phyloP scores from a whole-genome alignment of 2,113 vertebrate species.

The Gymnogyps californianus region DNA sequence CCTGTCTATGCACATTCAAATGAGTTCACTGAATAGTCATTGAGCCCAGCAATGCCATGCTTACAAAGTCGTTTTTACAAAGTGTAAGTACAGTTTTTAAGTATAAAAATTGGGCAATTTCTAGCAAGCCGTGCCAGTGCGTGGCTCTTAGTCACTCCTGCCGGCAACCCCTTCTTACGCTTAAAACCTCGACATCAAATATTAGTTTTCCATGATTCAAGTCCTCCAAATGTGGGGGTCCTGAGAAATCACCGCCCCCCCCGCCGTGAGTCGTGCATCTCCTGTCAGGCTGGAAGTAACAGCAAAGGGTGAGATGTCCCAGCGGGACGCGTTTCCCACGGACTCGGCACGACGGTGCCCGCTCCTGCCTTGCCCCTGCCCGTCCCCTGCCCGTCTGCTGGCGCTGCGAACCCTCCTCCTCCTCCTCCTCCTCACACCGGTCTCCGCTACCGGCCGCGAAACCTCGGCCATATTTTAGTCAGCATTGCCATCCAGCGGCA shows the following conservation, averaged over 20 bases:
- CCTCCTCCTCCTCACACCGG: neutral
- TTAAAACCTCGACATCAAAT: neutral
- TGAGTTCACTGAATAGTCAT: slow-evolving; percentile 24
- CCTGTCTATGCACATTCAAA: slow-evolving; percentile 48
- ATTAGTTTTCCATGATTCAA: neutral
- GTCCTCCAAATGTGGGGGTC: neutral
- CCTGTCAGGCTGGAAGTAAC: neutral
- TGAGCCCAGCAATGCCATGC: neutral
- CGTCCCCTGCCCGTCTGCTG: neutral
- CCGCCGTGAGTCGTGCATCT: neutral
- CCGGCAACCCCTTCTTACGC: neutral
- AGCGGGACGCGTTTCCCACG: neutral
- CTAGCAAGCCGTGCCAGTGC: neutral
- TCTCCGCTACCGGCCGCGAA: neutral
- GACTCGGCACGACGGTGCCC: neutral
- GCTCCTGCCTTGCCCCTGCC: neutral
- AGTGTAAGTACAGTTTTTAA: slow-evolving; percentile 9
- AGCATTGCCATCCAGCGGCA: slow-evolving; percentile 71
- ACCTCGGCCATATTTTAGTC: neutral
- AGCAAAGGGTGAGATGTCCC: neutral
- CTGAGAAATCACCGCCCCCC: neutral
- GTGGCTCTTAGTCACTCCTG: neutral
- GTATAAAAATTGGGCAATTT: slow-evolving; percentile 29
- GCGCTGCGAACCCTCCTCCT: neutral
- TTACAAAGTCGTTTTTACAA: neutral